Evolutionary conservation across 2,888 invertebrate genomes (phyloP), one percentile per base, ranked within the genome.

Genomic region (Rhodophaea formosa): DNA sequence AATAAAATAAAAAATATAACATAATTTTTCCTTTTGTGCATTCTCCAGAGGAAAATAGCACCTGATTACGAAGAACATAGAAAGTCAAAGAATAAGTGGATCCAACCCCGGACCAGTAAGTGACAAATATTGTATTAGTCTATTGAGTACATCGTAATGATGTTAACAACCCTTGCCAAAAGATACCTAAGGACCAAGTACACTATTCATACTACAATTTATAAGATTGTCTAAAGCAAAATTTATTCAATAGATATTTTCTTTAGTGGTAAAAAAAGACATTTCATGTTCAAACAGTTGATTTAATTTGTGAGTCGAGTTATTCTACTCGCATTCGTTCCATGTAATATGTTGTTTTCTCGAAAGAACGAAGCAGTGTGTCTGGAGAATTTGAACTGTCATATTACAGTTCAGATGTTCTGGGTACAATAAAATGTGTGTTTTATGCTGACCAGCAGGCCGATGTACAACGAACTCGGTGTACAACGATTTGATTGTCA

Each of bases 251-350:
- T 10, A 39, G 39, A 39, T 39, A n/a, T 39, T 72, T 64, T 51
- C 66, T 55, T 49, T 16, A 60, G 68, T 67, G 68, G 71, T 70
- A 72, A 75, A 80, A 73, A 73, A 72, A 75, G 74, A 72, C 69
- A 67, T 76, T 71, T 72, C 68, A 70, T 71, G 71, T 70, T 62
- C 61, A 68, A 70, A 72, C 70, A 74, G 67, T 77, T 74, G 77
- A 77, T 77, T 78, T 79, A 76, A 74, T 78, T 3, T 35, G 74
- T 74, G 15, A 15, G 7, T 15, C 44, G n/a, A 75, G n/a, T n/a
- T n/a, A n/a, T n/a, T n/a, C n/a, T n/a, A n/a, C 61, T 62, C 57
- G 46, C 62, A 70, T 68, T 64, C 59, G 59, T 58, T 61, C n/a
- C n/a, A 59, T 59, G 53, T 62, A 68, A 71, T 70, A 71, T 63